Conservation (phyloP, 2,113 vertebrate species). For the Etheostoma cragini region DNA sequence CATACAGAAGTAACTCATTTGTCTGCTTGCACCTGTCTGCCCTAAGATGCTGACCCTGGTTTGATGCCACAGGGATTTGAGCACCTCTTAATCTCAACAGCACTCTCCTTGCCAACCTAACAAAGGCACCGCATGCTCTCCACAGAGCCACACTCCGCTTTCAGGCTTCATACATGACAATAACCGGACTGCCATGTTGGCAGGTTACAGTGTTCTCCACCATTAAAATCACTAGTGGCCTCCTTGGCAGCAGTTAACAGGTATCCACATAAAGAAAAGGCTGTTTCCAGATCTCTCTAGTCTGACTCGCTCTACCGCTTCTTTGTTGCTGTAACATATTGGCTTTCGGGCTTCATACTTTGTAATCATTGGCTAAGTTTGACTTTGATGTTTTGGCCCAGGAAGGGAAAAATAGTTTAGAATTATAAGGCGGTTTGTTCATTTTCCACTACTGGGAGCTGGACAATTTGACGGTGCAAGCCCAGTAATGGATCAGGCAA, state of each 20-base stretch:
- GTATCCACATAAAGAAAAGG: conserved; percentile 38
- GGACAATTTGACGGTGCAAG: background rate
- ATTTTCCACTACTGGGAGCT: conserved; percentile 1
- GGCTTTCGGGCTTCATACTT: conserved; percentile 48
- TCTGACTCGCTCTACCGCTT: conserved; percentile 13
- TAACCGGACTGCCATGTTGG: conserved; percentile 33
- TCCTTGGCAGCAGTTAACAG: conserved; percentile 56
- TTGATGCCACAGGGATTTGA: conserved; percentile 54
- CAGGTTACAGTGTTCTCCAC: conserved; percentile 8
- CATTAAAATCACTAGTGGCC: conserved; percentile 52
- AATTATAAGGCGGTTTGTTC: conserved; percentile 7
- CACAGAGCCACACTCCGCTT: conserved; percentile 30
- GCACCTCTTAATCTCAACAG: conserved; percentile 68
- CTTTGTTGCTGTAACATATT: conserved; percentile 23
- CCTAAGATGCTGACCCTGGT: conserved; percentile 60
- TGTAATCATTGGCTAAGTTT: conserved; percentile 40
- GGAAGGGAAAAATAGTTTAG: background rate
- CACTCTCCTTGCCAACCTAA: conserved; percentile 62
- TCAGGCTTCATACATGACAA: conserved; percentile 34
- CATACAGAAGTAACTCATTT: conserved; percentile 59
- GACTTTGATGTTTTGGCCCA: conserved; percentile 36
- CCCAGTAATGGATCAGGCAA: background rate
- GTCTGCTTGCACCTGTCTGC: conserved; percentile 53
- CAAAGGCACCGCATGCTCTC: conserved; percentile 20
- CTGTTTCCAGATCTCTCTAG: conserved; percentile 27